Base-by-base conservation (phyloP, 2,113 vertebrate species). In the Grantiella picta region DNA sequence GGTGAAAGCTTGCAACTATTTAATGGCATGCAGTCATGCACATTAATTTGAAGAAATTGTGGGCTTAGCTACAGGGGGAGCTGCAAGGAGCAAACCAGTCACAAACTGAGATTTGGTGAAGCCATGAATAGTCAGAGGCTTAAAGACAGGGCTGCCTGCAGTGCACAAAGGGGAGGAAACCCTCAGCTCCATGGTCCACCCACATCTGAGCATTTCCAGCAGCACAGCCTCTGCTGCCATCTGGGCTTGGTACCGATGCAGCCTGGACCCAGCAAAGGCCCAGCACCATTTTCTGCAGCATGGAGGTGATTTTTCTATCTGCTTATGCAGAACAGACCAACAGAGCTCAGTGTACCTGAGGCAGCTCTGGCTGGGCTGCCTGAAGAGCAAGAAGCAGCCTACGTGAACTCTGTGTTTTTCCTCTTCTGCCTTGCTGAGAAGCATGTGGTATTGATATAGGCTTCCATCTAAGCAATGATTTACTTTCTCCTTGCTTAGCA, bases 381-480 rank as follows among this genome's bases (percentile, higher is more conserved):
- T 81, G 2, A 2, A 81, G 50, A 54, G 6, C 15, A 54, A 66
- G 60, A 56, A 90, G 29, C 24, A 86, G 12, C 29, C 18, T 19
- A 12, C 19, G 18, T 60, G 36, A 85, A 16, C 29, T 73, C 8
- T 33, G 5, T 22, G 22, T 60, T 88, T 28, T 72, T 86, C 42
- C 15, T 45, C 35, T 83, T 33, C 60, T 70, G 35, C 23, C 35
- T 52, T 82, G 65, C 49, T 75, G 68, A 86, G 68, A 73, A 56
- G n/a, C 31, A 40, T 42, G 22, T n/a, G 49, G 28, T 93, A 95
- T 76, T 78, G 68, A 54, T 73, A 71, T 14, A 88, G 63, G 82
- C 45, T 94, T 96, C 71, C 76, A 88, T 68, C 88, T 90, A 64
- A 90, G 79, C 63, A 88, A 81, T 78, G 42, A 81, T 92, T 95